Evolutionary conservation across 2,888 invertebrate genomes (phyloP), one percentile per base, ranked within the genome.

Genomic region (Miltochrista miniata): DNA sequence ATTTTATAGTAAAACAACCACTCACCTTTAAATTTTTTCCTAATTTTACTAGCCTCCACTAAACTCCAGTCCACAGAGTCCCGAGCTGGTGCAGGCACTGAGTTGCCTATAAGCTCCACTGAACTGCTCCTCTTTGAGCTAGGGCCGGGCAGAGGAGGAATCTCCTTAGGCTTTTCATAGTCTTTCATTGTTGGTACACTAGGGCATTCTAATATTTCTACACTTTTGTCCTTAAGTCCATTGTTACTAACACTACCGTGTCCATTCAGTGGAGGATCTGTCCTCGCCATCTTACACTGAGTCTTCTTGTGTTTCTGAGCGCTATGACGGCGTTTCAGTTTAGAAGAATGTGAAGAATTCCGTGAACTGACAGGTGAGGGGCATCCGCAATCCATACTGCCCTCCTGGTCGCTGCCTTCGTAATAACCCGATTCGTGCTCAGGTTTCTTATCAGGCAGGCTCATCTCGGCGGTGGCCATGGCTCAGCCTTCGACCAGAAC

Each of bases 351-450:
- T 13, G 89, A 90, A n/a, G 90, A 90, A 67, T 89, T 87, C 54
- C 92, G 72, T 1, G 90, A 90, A 69, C 89, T 90, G 35, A 86
- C 79, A 10, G 90, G 88, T 11, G 90, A 89, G 15, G 89, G 86
- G 69, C 90, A 90, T 47, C 83, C 87, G 61, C 87, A 88, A 89
- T 93, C 93, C 87, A 91, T 92, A 63, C 90, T 92, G 63, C 93
- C 93, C 76, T 94, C 94, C 73, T 93, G 93, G 74, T 93, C 93
- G 79, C 94, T 94, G 68, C 95, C 96, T 87, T 96, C 96, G 93
- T 95, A 96, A 82, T 95, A 96, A 61, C 96, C 96, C 83, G 96
- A 96, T 91, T 96, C 96, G 92, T 96, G 95, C 69, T 95, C 95
- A 67, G 93, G 93, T 71, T 94, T 93, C 70, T 94, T 94, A 74